Percentiles rank a stretch among this genome's conserved stretches.
Evolutionary conservation across 2,113 vertebrate genomes (phyloP).

Genomic region (Kobus ellipsiprymnus): DNA sequence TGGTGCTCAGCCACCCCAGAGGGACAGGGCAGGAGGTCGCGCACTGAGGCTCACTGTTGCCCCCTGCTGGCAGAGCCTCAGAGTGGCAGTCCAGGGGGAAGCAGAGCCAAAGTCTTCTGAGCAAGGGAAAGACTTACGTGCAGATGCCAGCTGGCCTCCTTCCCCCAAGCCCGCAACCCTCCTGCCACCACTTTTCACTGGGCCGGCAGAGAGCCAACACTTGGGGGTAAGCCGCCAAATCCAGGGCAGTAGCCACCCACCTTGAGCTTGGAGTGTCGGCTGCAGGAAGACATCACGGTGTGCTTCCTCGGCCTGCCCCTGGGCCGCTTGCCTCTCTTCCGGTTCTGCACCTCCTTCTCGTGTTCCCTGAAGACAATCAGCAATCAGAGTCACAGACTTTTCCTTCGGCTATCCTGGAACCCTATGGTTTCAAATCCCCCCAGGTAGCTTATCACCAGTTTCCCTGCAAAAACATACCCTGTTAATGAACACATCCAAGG

Average conservation of each 20-base stretch:
- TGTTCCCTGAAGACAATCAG: conserved; percentile 86
- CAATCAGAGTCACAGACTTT: background rate
- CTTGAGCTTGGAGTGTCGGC: conserved; percentile 22
- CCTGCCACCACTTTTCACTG: background rate
- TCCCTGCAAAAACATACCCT: background rate
- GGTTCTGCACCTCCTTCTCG: conserved; percentile 91
- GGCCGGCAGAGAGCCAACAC: fast-evolving
- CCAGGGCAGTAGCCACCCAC: fast-evolving
- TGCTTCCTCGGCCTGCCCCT: conserved; percentile 94
- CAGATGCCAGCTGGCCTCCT: no score
- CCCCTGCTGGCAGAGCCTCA: background rate
- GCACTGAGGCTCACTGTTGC: background rate
- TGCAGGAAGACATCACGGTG: conserved; percentile 74
- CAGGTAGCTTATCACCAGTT: background rate
- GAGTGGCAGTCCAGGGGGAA: no score
- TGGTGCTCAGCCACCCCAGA: background rate
- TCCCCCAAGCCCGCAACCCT: background rate
- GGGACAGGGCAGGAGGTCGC: background rate
- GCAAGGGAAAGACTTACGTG: background rate
- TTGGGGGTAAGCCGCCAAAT: background rate
- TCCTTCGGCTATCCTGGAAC: background rate
- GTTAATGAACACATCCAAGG: fast-evolving
- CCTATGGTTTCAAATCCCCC: background rate
- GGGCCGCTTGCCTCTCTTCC: conserved; percentile 92
- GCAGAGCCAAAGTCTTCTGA: background rate